phyloP scores from a whole-genome alignment of 1,140 invertebrate species.

The Platyscapa corneri region DNA sequence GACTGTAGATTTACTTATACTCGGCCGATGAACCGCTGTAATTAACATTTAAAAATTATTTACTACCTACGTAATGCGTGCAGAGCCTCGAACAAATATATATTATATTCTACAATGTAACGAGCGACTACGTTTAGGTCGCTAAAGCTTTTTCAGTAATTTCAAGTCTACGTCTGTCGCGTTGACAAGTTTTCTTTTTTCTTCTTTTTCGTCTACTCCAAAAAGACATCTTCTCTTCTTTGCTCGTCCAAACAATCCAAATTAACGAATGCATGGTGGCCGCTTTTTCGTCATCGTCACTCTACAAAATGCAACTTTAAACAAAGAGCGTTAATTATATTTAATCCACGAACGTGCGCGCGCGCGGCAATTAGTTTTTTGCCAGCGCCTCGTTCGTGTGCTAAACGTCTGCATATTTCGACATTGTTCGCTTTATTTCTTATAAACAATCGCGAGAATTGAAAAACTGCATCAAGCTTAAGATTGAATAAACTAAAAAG shows the following conservation, averaged over 20 bases:
- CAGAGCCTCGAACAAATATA: too few species aligned
- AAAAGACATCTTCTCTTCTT: neutral
- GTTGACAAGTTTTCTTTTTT: slow-evolving; percentile 25
- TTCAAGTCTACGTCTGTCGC: neutral
- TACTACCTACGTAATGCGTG: neutral
- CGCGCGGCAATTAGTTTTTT: neutral
- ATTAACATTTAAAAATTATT: neutral
- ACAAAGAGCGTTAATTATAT: neutral
- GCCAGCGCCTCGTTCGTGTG: neutral
- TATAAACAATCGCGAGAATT: too few species aligned
- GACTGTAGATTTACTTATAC: neutral
- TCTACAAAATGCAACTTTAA: slow-evolving; percentile 9
- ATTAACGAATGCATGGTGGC: slow-evolving; percentile 5
- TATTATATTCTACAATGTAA: neutral
- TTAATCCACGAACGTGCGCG: neutral
- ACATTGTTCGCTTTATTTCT: too few species aligned
- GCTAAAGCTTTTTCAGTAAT: neutral
- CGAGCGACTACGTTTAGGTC: neutral
- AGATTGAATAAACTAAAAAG: too few species aligned
- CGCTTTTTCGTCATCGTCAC: neutral
- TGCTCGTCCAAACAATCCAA: neutral
- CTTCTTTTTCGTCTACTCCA: slow-evolving; percentile 8
- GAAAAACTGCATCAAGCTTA: too few species aligned
- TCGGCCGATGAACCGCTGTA: neutral
- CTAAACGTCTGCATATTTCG: neutral